Evolutionary conservation across 2,113 vertebrate genomes (phyloP).

Genomic region (Xiphorhynchus elegans): DNA sequence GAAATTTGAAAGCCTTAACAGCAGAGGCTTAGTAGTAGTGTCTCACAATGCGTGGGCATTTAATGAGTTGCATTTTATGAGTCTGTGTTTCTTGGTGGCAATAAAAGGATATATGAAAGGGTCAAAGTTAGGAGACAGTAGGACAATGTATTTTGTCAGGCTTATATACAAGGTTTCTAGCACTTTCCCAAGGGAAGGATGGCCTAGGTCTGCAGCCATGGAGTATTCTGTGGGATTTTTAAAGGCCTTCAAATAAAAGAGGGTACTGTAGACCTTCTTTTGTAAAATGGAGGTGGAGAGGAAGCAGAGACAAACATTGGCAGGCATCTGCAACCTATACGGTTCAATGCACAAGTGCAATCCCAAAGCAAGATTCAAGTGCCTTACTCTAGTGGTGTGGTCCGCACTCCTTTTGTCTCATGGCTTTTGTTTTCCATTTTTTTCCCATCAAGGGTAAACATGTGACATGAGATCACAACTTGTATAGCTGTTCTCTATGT

Average conservation of each 20-base stretch:
- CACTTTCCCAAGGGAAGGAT: slow-evolving; percentile 52
- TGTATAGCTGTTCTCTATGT: background rate
- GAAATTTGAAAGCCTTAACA: slow-evolving; percentile 53
- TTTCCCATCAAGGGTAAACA: background rate
- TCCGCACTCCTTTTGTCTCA: background rate
- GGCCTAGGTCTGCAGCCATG: background rate
- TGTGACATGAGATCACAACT: background rate
- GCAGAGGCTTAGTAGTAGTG: slow-evolving; percentile 16
- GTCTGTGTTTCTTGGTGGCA: slow-evolving; percentile 22
- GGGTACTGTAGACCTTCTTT: background rate
- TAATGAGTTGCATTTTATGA: slow-evolving; percentile 54
- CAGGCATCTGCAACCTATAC: background rate
- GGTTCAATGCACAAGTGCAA: slow-evolving; percentile 27
- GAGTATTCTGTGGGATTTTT: slow-evolving; percentile 17
- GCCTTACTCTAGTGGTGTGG: background rate
- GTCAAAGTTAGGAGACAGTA: slow-evolving; percentile 14
- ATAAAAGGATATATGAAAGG: slow-evolving; percentile 43
- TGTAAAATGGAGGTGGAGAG: background rate
- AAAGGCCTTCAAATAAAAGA: slow-evolving; percentile 18
- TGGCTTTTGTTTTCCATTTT: background rate
- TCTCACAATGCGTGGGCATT: slow-evolving; percentile 37
- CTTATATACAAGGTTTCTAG: background rate
- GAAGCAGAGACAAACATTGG: background rate
- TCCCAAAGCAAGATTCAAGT: background rate
- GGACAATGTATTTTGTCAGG: background rate